Base-by-base conservation (phyloP, 1,140 invertebrate species). In the Drosophila chauvacae region DNA sequence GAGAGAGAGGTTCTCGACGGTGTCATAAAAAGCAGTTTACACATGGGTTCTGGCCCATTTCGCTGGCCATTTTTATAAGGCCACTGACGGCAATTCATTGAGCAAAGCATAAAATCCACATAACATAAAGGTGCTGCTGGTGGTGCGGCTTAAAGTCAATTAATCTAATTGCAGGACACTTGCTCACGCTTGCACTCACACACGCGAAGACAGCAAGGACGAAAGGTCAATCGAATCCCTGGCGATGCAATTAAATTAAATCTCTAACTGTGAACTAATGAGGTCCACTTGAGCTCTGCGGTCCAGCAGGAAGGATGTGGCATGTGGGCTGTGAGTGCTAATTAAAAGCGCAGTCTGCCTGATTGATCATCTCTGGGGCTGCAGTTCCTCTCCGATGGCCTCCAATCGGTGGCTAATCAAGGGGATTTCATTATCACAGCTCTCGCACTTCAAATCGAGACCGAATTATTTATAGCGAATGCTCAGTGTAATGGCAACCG, bases 401-500 rank as follows among this genome's bases (percentile, higher is more conserved):
- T 42, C 59, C 30, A 50, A 59, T 72, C 26, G 55, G 57, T 42
- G 72, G 63, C 72, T 78, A 88, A 88, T 88, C 85, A 90, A 88
- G 87, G 73, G 72, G 78, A 88, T 88, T 80, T 75, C 69, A 77
- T 80, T 72, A 74, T 63, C 80, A 65, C 74, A 26, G 63, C 66
- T 70, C 66, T 58, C 64, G 65, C 77, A 80, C 72, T 75, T 80
- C 64, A 83, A 77, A 83, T 83, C 83, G 63, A 61, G 70, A 55
- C 69, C 77, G 58, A 78, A 79, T 85, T 81, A 74, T 83, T 78
- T 82, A 83, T 83, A 69, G 50, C 68, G 57, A 50, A 66, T 79
- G 84, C 81, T 73, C 70, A 51, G 82, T 83, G 81, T 84, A 87
- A 80, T 87, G 76, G 57, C 80, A 83, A 65, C 84, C 84, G 84